These are phyloP conservation scores for Chionodraco myersi DNA, from an alignment of 2,113 vertebrate species.

Conservation along the genomic window DNA sequence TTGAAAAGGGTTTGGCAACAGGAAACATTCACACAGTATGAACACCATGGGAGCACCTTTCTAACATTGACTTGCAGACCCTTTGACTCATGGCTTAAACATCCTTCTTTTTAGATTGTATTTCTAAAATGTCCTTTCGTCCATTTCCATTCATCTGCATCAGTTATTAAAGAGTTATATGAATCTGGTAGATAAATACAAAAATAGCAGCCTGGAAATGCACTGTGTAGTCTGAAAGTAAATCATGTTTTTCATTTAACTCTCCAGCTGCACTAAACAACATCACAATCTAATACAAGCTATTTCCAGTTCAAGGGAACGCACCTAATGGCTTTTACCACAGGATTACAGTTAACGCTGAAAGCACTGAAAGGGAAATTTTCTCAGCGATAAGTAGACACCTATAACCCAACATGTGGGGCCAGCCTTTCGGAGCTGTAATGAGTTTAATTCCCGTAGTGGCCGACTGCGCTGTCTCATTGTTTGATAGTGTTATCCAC, in stretches of 20 bases:
- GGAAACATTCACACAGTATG: slow-evolving; percentile 27
- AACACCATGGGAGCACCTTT: slow-evolving; percentile 41
- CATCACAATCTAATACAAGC: slow-evolving; percentile 30
- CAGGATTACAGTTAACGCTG: slow-evolving; percentile 43
- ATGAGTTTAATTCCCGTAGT: slow-evolving; percentile 68
- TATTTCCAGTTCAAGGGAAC: slow-evolving; percentile 29
- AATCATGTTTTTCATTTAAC: slow-evolving; percentile 36
- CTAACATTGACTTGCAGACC: slow-evolving; percentile 14
- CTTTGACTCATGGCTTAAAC: slow-evolving; percentile 32
- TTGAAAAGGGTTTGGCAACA: slow-evolving; percentile 41
- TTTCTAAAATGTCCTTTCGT: slow-evolving; percentile 23
- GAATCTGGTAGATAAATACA: slow-evolving; percentile 24
- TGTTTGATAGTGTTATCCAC: slow-evolving; percentile 76
- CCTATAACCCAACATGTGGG: slow-evolving; percentile 45
- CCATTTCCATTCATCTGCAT: slow-evolving; percentile 31
- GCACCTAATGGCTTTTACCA: slow-evolving; percentile 15
- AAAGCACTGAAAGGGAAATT: slow-evolving; percentile 54
- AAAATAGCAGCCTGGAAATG: slow-evolving; percentile 3
- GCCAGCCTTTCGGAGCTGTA: slow-evolving; percentile 51
- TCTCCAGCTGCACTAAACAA: slow-evolving; percentile 24
- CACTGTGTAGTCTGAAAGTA: not conserved
- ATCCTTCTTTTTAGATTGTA: not conserved
- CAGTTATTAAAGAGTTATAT: slow-evolving; percentile 35
- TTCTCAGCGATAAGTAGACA: slow-evolving; percentile 66
- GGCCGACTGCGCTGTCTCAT: slow-evolving; percentile 56